A percentile compares a stretch with the other conserved stretches of the same genome.
These are phyloP conservation scores for Rhabdophis nuchalis DNA, from an alignment of 2,797 vertebrate species.

Conservation along the genomic window DNA sequence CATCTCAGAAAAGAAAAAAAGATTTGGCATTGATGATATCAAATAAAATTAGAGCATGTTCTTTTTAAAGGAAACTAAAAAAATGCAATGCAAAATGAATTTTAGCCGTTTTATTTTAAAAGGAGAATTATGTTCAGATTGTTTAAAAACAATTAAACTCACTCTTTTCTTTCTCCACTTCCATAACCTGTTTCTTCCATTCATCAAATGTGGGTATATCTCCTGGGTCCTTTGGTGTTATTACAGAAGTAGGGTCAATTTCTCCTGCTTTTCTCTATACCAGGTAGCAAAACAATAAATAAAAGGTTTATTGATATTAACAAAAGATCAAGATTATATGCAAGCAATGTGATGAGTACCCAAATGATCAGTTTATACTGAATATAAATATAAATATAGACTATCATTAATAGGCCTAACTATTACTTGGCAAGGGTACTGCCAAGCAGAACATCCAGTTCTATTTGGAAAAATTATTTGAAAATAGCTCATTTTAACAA, in stretches of 20 bases:
- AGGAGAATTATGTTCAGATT: slow-evolving; percentile 11
- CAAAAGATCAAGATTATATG: not conserved
- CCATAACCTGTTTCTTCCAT: slow-evolving; percentile 99
- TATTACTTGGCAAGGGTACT: not conserved
- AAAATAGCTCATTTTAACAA: slow-evolving; percentile 69
- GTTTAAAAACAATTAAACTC: slow-evolving; percentile 50
- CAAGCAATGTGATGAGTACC: not conserved
- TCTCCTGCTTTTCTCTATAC: slow-evolving; percentile 67
- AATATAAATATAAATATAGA: not conserved
- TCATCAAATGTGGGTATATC: slow-evolving; percentile 98
- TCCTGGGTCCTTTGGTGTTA: slow-evolving; percentile 80
- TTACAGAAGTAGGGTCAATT: slow-evolving; percentile 77
- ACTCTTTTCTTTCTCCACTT: slow-evolving; percentile 99
- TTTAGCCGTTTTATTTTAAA: not conserved
- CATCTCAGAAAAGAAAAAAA: not conserved
- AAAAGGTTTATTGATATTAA: not conserved
- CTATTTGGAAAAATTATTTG: not conserved
- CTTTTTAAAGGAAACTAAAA: not conserved
- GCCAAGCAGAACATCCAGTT: not conserved
- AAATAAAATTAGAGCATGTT: not conserved
- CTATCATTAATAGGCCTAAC: not conserved
- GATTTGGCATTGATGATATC: not conserved
- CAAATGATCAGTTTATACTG: not conserved
- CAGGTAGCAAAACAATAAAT: not conserved
- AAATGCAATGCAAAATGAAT: not conserved